A percentile compares a stretch with the other conserved stretches of the same genome.
Evolutionary conservation across 2,113 vertebrate species (phyloP).

Genomic region (human (Homo sapiens)): DNA sequence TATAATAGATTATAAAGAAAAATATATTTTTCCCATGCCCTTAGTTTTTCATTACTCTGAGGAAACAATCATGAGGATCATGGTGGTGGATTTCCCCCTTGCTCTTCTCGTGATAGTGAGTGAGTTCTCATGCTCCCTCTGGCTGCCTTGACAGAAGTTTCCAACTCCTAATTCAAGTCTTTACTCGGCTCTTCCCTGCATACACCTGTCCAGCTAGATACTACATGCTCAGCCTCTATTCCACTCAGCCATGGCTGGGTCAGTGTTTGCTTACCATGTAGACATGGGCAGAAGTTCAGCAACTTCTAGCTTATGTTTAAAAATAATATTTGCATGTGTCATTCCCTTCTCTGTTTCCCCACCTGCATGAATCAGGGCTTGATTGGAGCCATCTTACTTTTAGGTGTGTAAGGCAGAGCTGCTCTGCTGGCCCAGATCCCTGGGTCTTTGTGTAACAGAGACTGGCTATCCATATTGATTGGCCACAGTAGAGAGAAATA

Average conservation of each 20-base stretch:
- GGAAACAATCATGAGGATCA: too few relatives aligned
- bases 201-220: neutral
- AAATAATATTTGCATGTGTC: neutral
- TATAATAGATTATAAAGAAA: neutral
- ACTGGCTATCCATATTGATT: neutral
- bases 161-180: neutral
- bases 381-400: neutral
- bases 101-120: neutral
- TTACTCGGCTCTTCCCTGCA: neutral
- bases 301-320: neutral
- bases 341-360: neutral
- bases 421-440: neutral
- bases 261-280: neutral
- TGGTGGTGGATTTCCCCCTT: too few relatives aligned
- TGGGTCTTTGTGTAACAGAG: neutral
- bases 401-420: neutral
- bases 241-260: neutral
- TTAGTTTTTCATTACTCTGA: neutral
- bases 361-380: neutral
- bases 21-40: neutral
- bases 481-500: neutral
- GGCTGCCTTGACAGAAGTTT: neutral
- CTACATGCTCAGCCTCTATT: neutral
- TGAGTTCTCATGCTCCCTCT: neutral
- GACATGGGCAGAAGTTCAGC: neutral